These are phyloP conservation scores for Drosophila leontia DNA, from an alignment of 1,140 invertebrate species.

Conservation along the genomic window DNA sequence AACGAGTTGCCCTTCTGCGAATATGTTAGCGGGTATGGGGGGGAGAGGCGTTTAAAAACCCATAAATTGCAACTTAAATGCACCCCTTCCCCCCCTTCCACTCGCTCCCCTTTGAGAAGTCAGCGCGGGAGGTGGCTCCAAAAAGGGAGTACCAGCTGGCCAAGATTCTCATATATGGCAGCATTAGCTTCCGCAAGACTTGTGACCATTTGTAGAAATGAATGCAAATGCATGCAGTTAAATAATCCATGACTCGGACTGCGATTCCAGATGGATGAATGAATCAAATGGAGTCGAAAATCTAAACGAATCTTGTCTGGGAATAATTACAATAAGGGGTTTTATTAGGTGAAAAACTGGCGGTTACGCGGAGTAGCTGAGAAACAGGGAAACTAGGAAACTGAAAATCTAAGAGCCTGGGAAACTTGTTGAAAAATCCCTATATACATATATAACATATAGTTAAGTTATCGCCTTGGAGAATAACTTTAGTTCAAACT, in stretches of 20 bases:
- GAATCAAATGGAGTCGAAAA: slow-evolving; percentile 15
- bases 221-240: slow-evolving; percentile 61
- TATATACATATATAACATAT: no score
- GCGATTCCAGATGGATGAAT: slow-evolving; percentile 1
- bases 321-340: slow-evolving; percentile 18
- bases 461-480: no score
- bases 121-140: not conserved
- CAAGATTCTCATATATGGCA: slow-evolving; percentile 32
- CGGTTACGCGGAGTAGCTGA: no score
- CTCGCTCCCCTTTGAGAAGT: no score
- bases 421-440: not conserved
- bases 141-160: slow-evolving; percentile 27
- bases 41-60: slow-evolving; percentile 59
- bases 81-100: not conserved
- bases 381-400: not conserved
- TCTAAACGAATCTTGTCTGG: slow-evolving; percentile 5
- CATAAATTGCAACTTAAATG: slow-evolving; percentile 66
- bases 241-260: slow-evolving; percentile 32
- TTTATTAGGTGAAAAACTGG: slow-evolving; percentile 11
- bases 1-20: slow-evolving; percentile 8
- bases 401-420: not conserved
- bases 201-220: slow-evolving; percentile 43
- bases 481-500: no score
- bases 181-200: slow-evolving; percentile 57
- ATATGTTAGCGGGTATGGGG: not conserved